phyloP scores from a whole-genome alignment of 2,797 vertebrate genomes.

The Apogon talboti region DNA sequence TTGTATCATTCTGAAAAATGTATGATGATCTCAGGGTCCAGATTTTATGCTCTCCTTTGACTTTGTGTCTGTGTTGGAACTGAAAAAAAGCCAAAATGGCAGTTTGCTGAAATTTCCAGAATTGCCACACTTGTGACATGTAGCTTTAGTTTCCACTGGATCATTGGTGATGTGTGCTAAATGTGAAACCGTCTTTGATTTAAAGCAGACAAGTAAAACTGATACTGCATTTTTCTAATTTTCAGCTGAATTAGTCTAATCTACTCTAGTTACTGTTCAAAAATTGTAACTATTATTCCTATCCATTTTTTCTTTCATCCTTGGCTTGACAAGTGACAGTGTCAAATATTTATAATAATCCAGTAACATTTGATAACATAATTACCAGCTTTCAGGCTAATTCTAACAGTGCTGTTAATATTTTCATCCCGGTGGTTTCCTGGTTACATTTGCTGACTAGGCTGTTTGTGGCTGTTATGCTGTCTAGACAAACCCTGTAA shows the following conservation, averaged over 20 bases:
- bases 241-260: not conserved
- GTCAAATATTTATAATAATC: not conserved
- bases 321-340: not conserved
- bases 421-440: constrained; percentile 17
- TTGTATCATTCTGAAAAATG: not conserved
- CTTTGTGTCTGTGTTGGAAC: constrained; percentile 15
- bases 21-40: not conserved
- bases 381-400: not conserved
- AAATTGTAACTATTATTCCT: too few species aligned
- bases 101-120: constrained; percentile 1
- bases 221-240: not conserved
- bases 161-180: constrained; percentile 17
- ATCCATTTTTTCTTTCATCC: not conserved
- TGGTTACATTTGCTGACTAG: constrained; percentile 37
- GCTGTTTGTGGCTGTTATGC: constrained; percentile 19
- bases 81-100: constrained; percentile 15
- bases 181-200: constrained; percentile 22
- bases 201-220: not conserved
- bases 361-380: not conserved
- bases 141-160: constrained; percentile 20
- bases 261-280: too few species aligned
- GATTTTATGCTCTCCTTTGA: not conserved
- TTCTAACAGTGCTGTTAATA: not conserved
- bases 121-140: constrained; percentile 12
- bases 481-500: constrained; percentile 51